Evolutionary conservation across 2,888 invertebrate genomes (phyloP).

Genomic region (Cephalotes varians): DNA sequence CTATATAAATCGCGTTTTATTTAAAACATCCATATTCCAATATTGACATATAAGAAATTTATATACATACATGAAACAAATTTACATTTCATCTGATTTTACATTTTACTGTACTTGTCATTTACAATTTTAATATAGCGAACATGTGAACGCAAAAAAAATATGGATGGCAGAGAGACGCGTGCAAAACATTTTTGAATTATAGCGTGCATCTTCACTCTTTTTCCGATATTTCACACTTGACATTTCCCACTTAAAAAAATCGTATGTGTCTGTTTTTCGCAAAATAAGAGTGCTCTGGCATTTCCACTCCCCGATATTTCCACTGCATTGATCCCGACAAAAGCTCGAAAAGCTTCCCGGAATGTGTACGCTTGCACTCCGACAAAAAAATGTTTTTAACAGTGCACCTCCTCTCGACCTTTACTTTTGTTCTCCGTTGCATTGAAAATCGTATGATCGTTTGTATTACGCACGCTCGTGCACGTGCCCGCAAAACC

Average conservation of each 20-base stretch:
- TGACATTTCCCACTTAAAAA: slow-evolving; percentile 45
- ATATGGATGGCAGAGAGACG: not conserved
- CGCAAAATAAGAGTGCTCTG: slow-evolving; percentile 1
- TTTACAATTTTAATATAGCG: slow-evolving; percentile 15
- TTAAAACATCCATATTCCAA: not conserved
- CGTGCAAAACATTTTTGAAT: not conserved
- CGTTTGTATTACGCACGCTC: slow-evolving; percentile 8
- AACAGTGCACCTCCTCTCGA: slow-evolving; percentile 3
- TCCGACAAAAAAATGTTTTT: slow-evolving; percentile 17
- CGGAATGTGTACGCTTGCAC: not conserved
- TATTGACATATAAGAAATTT: not conserved
- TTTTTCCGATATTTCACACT: slow-evolving; percentile 5
- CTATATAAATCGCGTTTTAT: not conserved
- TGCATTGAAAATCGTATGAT: not conserved
- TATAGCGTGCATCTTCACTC: not conserved
- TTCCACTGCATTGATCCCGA: not conserved
- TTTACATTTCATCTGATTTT: slow-evolving; percentile 16
- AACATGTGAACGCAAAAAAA: not conserved
- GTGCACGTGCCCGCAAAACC: slow-evolving; percentile 58
- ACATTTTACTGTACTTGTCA: not conserved
- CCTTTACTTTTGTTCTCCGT: not conserved
- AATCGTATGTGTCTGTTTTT: not conserved
- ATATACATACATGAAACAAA: not conserved
- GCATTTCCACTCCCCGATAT: slow-evolving; percentile 12
- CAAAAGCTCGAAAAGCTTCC: slow-evolving; percentile 17